phyloP scores from a whole-genome alignment of 2,797 vertebrate genomes.

The Silurus lanzhouensis region DNA sequence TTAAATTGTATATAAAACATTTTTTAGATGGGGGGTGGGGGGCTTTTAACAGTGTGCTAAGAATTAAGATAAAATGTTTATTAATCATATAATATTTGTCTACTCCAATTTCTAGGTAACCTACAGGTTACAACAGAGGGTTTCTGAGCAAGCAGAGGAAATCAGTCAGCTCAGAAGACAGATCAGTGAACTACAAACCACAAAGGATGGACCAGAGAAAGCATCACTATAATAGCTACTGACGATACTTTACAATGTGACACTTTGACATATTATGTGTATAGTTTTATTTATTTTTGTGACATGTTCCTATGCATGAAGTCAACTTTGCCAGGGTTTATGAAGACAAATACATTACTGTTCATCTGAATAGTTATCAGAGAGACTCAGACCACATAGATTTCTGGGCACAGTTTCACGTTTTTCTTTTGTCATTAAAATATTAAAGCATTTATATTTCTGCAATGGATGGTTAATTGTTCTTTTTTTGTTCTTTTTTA shows the following conservation, averaged over 20 bases:
- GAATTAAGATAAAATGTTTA: not conserved
- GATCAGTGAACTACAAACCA: conserved; percentile 77
- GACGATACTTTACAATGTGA: conserved; percentile 37
- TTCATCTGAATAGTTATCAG: not conserved
- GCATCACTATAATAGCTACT: conserved; percentile 48
- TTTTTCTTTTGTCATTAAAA: not conserved
- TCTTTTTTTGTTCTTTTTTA: no score
- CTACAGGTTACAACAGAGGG: conserved; percentile 82
- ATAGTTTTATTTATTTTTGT: conserved; percentile 39
- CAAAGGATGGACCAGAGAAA: conserved; percentile 55
- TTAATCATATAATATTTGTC: not conserved
- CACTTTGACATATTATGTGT: conserved; percentile 45
- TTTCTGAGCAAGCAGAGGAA: conserved; percentile 90
- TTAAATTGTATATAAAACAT: not conserved
- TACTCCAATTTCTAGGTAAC: conserved; percentile 76
- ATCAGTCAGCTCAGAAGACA: conserved; percentile 83
- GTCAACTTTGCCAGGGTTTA: conserved; percentile 23
- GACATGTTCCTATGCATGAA: conserved; percentile 21
- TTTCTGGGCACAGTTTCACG: not conserved
- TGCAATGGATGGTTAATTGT: no score
- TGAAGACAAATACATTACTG: not conserved
- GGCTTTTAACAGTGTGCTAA: not conserved
- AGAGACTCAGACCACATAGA: no score
- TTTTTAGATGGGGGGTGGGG: not conserved
- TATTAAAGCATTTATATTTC: not conserved